These are phyloP conservation scores for Apogon hyalosoma DNA, from an alignment of 2,797 vertebrate species.

Conservation along the genomic window DNA sequence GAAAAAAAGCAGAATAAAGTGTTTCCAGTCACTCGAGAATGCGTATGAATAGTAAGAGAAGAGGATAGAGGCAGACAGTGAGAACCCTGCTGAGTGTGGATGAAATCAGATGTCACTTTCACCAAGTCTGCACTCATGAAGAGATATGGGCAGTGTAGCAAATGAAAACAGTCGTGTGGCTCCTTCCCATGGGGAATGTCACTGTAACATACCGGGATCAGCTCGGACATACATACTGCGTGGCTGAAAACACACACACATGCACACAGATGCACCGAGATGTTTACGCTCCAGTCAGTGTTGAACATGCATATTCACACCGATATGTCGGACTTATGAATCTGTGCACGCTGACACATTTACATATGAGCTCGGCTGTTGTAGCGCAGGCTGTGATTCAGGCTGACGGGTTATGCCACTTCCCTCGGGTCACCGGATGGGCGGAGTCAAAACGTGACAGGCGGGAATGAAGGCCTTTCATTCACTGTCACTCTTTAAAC, in stretches of 20 bases:
- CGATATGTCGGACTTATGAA: slow-evolving; percentile 67
- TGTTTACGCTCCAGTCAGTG: slow-evolving; percentile 68
- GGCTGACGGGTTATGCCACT: slow-evolving; percentile 74
- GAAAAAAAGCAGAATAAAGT: slow-evolving; percentile 10
- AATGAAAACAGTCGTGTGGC: slow-evolving; percentile 72
- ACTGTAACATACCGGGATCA: slow-evolving; percentile 63
- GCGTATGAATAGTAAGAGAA: slow-evolving; percentile 9
- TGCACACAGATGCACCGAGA: slow-evolving; percentile 22
- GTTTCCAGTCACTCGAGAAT: slow-evolving; percentile 4
- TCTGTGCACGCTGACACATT: slow-evolving; percentile 73
- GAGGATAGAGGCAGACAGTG: slow-evolving; percentile 21
- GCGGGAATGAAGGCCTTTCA: slow-evolving; percentile 40
- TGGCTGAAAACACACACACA: slow-evolving; percentile 32
- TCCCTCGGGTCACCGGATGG: slow-evolving; percentile 68
- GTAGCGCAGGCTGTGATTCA: slow-evolving; percentile 60
- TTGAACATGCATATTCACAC: slow-evolving; percentile 74
- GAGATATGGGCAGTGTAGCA: slow-evolving; percentile 61
- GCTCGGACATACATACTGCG: slow-evolving; percentile 54
- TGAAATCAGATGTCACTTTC: slow-evolving; percentile 62
- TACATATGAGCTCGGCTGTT: slow-evolving; percentile 71
- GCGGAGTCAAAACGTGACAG: slow-evolving; percentile 70
- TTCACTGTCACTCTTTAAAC: slow-evolving; percentile 53
- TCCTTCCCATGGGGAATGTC: slow-evolving; percentile 85
- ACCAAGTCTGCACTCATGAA: slow-evolving; percentile 40
- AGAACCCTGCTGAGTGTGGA: slow-evolving; percentile 42